phyloP scores from a whole-genome alignment of 1,140 invertebrate genomes.

The Medauroidea extradentata region DNA sequence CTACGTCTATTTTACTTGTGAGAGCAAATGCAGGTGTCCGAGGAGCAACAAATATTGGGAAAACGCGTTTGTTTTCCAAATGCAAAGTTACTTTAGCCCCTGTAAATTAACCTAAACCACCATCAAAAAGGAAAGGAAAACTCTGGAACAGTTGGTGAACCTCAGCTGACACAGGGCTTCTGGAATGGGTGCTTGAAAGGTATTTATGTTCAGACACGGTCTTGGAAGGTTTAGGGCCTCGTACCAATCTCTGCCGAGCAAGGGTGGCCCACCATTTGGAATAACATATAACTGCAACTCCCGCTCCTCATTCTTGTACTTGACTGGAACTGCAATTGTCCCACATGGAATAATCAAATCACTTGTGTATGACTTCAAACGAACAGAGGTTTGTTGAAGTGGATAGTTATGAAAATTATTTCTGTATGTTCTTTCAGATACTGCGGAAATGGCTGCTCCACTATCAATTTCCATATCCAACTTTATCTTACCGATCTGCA shows the following conservation, averaged over 20 bases:
- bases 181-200: no score
- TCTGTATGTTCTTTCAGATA: background rate
- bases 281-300: no score
- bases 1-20: background rate
- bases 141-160: background rate
- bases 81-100: background rate
- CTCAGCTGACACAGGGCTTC: background rate
- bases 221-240: conserved; percentile 3
- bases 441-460: background rate
- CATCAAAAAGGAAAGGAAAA: background rate
- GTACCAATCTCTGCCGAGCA: conserved; percentile 27
- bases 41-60: background rate
- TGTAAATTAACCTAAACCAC: background rate
- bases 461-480: background rate
- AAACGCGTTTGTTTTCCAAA: background rate
- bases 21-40: background rate
- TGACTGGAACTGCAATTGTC: background rate
- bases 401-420: background rate
- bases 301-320: background rate
- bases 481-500: background rate
- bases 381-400: background rate
- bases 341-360: background rate
- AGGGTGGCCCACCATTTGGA: no score
- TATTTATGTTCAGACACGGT: background rate
- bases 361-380: background rate